Conservation (phyloP, 2,888 invertebrate genomes). For the Malacosoma neustria region DNA sequence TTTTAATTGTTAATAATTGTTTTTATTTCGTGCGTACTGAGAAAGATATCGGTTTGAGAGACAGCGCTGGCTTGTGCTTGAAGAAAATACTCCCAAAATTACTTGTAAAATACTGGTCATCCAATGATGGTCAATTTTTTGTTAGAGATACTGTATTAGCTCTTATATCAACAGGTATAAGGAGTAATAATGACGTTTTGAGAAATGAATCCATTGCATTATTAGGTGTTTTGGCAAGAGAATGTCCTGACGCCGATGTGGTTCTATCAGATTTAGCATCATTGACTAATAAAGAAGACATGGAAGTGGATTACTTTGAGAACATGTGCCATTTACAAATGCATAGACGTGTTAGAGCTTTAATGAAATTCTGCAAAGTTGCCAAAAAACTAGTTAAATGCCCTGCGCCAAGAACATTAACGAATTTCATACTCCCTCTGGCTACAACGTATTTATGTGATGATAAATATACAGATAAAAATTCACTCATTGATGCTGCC, state of each 20-base stretch:
- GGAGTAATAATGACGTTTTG: conserved; percentile 80
- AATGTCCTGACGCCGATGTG: conserved; percentile 81
- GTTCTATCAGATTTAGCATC: conserved; percentile 81
- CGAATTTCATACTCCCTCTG: conserved; percentile 90
- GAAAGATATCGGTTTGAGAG: conserved; percentile 88
- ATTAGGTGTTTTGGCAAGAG: conserved; percentile 83
- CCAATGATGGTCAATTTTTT: conserved; percentile 78
- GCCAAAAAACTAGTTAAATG: conserved; percentile 76
- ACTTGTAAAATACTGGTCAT: conserved; percentile 68
- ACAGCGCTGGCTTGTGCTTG: conserved; percentile 84
- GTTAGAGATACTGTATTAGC: conserved; percentile 83
- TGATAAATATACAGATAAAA: conserved; percentile 84
- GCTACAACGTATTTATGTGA: conserved; percentile 86
- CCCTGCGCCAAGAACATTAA: conserved; percentile 81
- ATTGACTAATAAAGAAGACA: conserved; percentile 80
- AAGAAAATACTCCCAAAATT: conserved; percentile 80
- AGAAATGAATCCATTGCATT: conserved; percentile 87
- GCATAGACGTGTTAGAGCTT: conserved; percentile 88
- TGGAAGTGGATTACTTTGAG: conserved; percentile 95
- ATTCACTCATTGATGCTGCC: conserved; percentile 88
- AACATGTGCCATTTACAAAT: conserved; percentile 92
- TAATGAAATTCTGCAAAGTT: conserved; percentile 82
- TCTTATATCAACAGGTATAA: conserved; percentile 82
- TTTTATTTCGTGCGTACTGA: conserved; percentile 85
- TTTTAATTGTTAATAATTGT: conserved; percentile 87